Percentiles rank a stretch among this genome's conserved stretches.
phyloP scores from a whole-genome alignment of 2,797 vertebrate genomes.

The Bufotes viridis region DNA sequence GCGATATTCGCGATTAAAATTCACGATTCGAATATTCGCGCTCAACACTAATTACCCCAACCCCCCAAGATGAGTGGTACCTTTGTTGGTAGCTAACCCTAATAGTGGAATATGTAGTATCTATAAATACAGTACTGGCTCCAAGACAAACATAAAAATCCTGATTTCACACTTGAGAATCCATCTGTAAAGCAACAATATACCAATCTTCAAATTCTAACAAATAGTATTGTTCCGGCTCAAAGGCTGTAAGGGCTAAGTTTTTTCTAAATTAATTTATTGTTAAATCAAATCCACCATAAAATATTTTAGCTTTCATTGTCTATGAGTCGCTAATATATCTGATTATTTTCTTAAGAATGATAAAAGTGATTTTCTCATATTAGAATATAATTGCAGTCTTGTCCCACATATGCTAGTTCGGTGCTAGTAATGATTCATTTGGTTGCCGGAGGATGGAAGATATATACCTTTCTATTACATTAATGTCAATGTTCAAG shows the following conservation, averaged over 20 bases:
- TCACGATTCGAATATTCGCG: too few species aligned
- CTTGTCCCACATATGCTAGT: slow-evolving; percentile 16
- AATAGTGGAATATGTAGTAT: not conserved
- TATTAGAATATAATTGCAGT: slow-evolving; percentile 29
- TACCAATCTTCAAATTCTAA: not conserved
- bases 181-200: not conserved
- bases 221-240: not conserved
- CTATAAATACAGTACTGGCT: not conserved
- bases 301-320: not conserved
- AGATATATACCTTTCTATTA: slow-evolving; percentile 46
- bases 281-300: not conserved
- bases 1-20: too few species aligned
- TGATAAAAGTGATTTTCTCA: slow-evolving; percentile 31
- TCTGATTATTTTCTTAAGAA: slow-evolving; percentile 18
- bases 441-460: not conserved
- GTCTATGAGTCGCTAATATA: slow-evolving; percentile 14
- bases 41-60: too few species aligned
- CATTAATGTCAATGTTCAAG: slow-evolving; percentile 29
- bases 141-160: not conserved
- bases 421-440: slow-evolving; percentile 33
- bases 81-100: too few species aligned
- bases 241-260: not conserved
- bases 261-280: not conserved
- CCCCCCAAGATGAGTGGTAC: too few species aligned
- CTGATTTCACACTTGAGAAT: not conserved